Evolutionary conservation across 2,113 vertebrate genomes (phyloP), one percentile per base, ranked within the genome.

Genomic region (Callaeas wilsoni): DNA sequence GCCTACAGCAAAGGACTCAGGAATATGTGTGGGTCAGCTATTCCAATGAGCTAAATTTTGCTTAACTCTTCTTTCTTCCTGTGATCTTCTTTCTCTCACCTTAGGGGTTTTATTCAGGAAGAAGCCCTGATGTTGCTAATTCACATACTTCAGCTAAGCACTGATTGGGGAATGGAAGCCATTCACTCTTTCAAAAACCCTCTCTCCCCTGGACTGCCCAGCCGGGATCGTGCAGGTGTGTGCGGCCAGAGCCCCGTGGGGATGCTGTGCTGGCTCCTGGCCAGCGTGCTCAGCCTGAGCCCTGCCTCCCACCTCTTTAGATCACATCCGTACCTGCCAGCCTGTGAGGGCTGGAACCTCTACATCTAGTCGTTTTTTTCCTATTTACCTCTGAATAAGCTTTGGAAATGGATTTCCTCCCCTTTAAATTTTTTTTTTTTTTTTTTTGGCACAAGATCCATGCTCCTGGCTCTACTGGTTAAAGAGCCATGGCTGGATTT

Each of bases 401-500:
- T 95, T 93, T 93, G 86, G 84, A 86, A 95, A 95, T 74, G 0
- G 86, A 63, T 95, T 88, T 91, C 74, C 23, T 94, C 62, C 68
- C 57, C 74, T 91, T 86, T 91, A 92, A 92, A 88, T 96, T 94
- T 81, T 32, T 26, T 63, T 59, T 47, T n/a, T n/a, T 52, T 84
- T 88, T 70, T 87, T 93, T 77, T 84, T 93, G 85, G 82, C 91
- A 89, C 30, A 92, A 95, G 86, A 96, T 94, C 92, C 92, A 92
- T 93, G 80, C 21, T 95, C 77, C 79, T 96, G 78, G 74, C 71
- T 90, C 57, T 70, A 62, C 39, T 84, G 87, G 87, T 89, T 97
- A 87, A 92, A 96, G 89, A 97, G 39, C 78, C 90, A 64, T 55
- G 78, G 50, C 52, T 91, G 74, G 92, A 97, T 97, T 97, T 97